Conservation (phyloP, 2,797 vertebrate genomes). For the Martes flavigula region DNA sequence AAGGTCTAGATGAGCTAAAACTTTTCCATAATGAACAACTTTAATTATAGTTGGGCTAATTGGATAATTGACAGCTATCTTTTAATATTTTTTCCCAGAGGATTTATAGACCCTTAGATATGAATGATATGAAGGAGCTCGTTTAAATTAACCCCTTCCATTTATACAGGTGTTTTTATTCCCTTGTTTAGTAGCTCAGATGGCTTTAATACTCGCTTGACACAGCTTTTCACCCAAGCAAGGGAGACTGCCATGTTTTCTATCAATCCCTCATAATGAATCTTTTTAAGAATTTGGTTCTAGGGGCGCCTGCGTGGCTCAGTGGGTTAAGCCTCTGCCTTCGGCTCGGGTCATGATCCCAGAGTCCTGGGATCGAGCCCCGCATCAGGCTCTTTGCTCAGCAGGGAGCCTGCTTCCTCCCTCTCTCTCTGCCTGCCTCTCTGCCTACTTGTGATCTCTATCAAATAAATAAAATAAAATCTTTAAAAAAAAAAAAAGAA, state of each 20-base stretch:
- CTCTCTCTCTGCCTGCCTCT: too few species aligned
- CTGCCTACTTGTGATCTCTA: too few species aligned
- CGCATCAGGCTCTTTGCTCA: too few species aligned
- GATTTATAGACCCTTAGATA: not conserved
- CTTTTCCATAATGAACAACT: not conserved
- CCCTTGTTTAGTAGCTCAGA: not conserved
- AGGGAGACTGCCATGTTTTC: not conserved
- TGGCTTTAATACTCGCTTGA: not conserved
- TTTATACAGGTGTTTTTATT: not conserved
- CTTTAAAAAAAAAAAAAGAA: too few species aligned
- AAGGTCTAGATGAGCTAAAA: not conserved
- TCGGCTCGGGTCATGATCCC: too few species aligned
- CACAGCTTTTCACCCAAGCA: not conserved
- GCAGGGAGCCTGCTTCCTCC: too few species aligned
- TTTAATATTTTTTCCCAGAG: not conserved
- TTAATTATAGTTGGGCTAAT: not conserved
- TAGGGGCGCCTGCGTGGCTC: too few species aligned
- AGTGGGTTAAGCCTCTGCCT: too few species aligned
- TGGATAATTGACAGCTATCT: not conserved
- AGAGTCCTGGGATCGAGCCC: too few species aligned
- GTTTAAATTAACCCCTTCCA: not conserved
- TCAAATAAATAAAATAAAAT: too few species aligned
- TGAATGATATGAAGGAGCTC: not conserved
- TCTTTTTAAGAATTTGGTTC: not conserved
- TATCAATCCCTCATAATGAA: not conserved